Base-by-base conservation (phyloP, 2,888 invertebrate genomes). In the Apodemia mormo region DNA sequence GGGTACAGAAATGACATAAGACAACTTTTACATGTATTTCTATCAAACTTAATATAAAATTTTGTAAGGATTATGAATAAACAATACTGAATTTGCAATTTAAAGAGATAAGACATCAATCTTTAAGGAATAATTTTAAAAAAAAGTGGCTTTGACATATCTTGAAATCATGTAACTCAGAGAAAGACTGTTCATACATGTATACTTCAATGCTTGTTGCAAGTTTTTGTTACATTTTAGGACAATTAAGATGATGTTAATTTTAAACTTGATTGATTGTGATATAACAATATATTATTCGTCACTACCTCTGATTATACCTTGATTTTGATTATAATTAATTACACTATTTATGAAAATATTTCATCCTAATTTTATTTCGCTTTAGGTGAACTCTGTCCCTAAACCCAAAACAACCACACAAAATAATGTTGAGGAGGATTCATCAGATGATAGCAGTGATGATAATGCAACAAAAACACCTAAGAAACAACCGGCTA, bases 291-390 rank as follows among this genome's bases (percentile, higher is more conserved):
- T 71, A 68, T 67, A 76, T 77, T 68, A 70, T 86, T 90, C 89
- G 90, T 90, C 90, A 90, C 90, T 91, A 90, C 91, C 91, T 89
- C 90, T 91, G 85, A 84, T 71, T 72, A 61, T 33, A 33, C 10
- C 37, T 49, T 40, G 8, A 4, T 45, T 12, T 10, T n/a, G 14
- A 6, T 49, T 45, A 54, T 22, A 22, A 54, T 2, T 8, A 54
- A 8, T 54, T 8, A 22, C 22, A 22, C 22, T 54, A 52, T 52
- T n/a, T 1, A 54, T 6, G 1, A 22, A 22, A 8, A 22, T 54
- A 54, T 8, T 54, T 54, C n/a, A 54, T 54, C 5, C 7, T 22
- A 54, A 54, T 52, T 69, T 0, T 37, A 61, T 66, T 54, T 71
- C 2, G 6, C 74, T 77, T 56, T 64, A 80, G 79, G 72, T 67